Conservation (phyloP, 37 sponge, comb jelly and placozoan species). For the Spongilla lacustris region DNA sequence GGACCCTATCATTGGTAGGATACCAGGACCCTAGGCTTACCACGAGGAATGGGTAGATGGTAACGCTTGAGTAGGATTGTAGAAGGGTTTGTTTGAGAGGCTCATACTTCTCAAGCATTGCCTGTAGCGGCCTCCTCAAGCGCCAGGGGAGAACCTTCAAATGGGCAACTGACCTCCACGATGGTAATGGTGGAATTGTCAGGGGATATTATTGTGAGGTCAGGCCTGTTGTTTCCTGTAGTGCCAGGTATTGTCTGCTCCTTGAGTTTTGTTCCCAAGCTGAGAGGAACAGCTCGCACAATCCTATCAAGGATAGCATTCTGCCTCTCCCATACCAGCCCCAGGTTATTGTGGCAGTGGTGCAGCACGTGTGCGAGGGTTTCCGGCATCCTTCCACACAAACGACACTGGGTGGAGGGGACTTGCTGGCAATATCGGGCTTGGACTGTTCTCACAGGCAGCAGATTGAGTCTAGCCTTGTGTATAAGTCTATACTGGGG, state of each 20-base stretch:
- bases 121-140: not conserved
- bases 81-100: not conserved
- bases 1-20: not conserved
- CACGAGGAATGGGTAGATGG: not conserved
- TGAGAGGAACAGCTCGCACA: not conserved
- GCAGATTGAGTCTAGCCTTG: too few species aligned
- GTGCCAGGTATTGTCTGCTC: conserved; percentile 7
- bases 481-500: too few species aligned
- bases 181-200: not conserved
- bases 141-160: not conserved
- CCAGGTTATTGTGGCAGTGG: not conserved
- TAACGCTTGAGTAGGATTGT: not conserved
- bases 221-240: not conserved
- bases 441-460: too few species aligned
- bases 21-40: not conserved
- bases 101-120: not conserved
- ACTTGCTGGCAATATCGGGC: too few species aligned
- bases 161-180: conserved; percentile 27
- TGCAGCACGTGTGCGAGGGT: conserved; percentile 21
- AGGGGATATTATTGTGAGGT: conserved; percentile 2
- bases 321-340: conserved; percentile 1
- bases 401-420: too few species aligned
- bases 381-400: not conserved
- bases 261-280: not conserved
- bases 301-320: conserved; percentile 6